Evolutionary conservation across 2,797 vertebrate genomes (phyloP).

Genomic region (Mallotus villosus): DNA sequence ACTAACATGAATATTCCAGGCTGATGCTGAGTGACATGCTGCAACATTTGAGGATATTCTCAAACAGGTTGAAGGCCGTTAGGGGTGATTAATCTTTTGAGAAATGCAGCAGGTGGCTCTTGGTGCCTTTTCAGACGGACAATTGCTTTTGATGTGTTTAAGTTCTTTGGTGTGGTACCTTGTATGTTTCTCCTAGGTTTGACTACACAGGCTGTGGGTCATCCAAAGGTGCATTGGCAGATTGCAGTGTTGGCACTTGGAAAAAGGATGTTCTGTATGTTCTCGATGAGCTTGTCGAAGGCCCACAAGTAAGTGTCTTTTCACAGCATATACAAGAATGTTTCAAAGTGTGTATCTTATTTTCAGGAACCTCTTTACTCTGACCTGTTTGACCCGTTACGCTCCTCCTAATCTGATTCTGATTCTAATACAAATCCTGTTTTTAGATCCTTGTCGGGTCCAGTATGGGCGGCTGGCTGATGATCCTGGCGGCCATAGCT

Average conservation of each 20-base stretch:
- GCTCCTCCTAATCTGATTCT: neutral
- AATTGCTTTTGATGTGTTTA: too few relatives aligned
- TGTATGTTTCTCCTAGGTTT: conserved; percentile 29
- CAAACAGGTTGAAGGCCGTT: too few relatives aligned
- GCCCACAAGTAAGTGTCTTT: conserved; percentile 84
- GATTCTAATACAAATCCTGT: conserved; percentile 7
- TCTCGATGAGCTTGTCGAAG: conserved; percentile 89
- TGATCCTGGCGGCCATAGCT: conserved; percentile 92
- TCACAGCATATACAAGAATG: neutral
- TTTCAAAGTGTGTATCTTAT: neutral
- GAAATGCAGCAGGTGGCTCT: too few relatives aligned
- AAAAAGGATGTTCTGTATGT: conserved; percentile 85
- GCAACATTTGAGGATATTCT: too few relatives aligned
- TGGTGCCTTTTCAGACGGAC: too few relatives aligned
- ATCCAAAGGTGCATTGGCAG: conserved; percentile 43
- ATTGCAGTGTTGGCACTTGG: conserved; percentile 41
- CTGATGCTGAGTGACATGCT: neutral
- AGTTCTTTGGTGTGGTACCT: neutral
- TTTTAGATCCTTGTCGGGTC: conserved; percentile 92
- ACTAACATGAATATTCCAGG: too few relatives aligned
- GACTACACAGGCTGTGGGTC: conserved; percentile 52
- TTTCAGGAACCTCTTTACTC: neutral
- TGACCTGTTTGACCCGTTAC: neutral
- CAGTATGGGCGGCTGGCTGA: conserved; percentile 95
- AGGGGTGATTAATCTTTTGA: too few relatives aligned